Evolutionary conservation across 2,797 vertebrate genomes (phyloP).

Genomic region (Limosa lapponica): DNA sequence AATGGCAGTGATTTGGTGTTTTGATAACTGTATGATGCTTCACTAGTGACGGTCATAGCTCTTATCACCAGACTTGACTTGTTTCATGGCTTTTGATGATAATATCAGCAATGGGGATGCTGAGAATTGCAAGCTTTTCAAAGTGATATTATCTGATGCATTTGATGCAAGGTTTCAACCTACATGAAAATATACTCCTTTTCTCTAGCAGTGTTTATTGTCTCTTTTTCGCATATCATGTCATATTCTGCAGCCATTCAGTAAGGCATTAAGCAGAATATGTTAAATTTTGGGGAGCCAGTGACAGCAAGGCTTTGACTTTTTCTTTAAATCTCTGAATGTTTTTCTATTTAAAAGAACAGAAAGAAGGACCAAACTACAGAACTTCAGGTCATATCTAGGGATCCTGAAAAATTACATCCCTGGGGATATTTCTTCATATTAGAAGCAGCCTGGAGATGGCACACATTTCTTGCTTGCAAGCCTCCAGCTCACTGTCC

Average conservation of each 20-base stretch:
- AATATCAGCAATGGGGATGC: neutral
- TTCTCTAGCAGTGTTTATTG: neutral
- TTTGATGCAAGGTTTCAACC: neutral
- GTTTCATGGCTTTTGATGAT: constrained; percentile 3
- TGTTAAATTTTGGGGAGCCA: neutral
- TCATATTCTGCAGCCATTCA: neutral
- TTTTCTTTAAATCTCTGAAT: neutral
- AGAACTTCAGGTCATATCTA: neutral
- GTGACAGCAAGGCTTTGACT: neutral
- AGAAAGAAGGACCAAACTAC: neutral
- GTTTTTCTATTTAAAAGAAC: neutral
- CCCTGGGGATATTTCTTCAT: neutral
- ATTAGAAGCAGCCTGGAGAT: neutral
- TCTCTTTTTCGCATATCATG: neutral
- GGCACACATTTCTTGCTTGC: neutral
- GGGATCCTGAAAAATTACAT: neutral
- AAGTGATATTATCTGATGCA: neutral
- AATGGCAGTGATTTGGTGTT: neutral
- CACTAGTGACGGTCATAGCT: neutral
- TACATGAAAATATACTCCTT: neutral
- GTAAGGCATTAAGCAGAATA: neutral
- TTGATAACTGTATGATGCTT: neutral
- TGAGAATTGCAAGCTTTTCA: neutral
- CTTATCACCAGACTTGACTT: neutral
- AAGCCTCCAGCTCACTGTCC: neutral